Evolutionary conservation across 53 echinoderm and acorn worm genomes (phyloP), one percentile per base, ranked within the genome.

Genomic region (Paracentrotus lividus): DNA sequence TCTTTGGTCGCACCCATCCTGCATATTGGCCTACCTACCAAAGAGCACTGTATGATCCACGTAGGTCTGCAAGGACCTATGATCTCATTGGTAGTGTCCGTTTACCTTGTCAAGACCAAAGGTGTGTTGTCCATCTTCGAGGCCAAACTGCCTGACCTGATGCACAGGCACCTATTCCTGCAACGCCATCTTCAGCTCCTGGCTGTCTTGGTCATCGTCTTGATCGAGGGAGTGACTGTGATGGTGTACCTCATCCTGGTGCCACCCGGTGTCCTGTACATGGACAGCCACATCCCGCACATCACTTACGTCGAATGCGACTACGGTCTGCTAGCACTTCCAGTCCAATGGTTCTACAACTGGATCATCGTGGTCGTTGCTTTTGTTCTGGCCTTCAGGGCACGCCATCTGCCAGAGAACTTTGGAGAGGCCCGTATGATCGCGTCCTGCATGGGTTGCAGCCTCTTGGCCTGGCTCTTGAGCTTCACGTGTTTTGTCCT

Each of bases 391-490:
- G 96, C 99, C 7, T 95, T 94, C 38, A 85, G 95, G 49, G 97
- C 99, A 3, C 93, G 99, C 32, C 96, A 96, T 49, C 94, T 98
- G 4, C 97, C 97, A 42, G 97, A 96, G 69, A 98, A 98, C 86
- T 98, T 97, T 64, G 96, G 97, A 53, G 99, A 98, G 67, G 94
- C 99, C 13, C 95, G 95, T n/a, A 94, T 97, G 76, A 98, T 97
- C 55, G 76, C 96, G 42, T 76, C 87, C 24, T 94, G 95, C 13
- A 94, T 98, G 94, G 96, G 94, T n/a, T 94, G 88, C 8, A 77
- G 81, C 64, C 88, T 95, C 27, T 36, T 92, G n/a, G 85, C 94
- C 58, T 96, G 92, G 93, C 55, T 88, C 8, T 61, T 93, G 5
- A 94, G 93, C 56, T 84, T 97, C 51, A 92, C 94, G 24, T 84